Conservation (phyloP, 1,140 invertebrate genomes). For the Argopecten irradians region DNA sequence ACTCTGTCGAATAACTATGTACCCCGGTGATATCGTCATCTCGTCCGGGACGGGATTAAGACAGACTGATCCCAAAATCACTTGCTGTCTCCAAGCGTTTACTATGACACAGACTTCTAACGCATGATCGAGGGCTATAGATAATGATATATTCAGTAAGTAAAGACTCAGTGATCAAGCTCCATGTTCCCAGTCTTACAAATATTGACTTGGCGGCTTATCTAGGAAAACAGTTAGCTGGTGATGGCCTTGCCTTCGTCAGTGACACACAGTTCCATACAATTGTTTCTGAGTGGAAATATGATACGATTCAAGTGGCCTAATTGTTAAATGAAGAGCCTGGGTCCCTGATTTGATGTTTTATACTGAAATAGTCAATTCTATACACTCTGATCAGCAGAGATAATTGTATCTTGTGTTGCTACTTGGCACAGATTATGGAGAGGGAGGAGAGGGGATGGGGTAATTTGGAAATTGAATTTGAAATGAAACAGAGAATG, state of each 20-base stretch:
- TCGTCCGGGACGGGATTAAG: background rate
- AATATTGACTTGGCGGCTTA: constrained; percentile 21
- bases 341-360: background rate
- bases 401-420: constrained; percentile 1
- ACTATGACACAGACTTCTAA: background rate
- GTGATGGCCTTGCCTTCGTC: constrained; percentile 1
- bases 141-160: background rate
- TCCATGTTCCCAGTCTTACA: background rate
- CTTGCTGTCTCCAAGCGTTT: background rate
- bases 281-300: constrained; percentile 22
- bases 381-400: background rate
- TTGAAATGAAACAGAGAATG: constrained; percentile 7
- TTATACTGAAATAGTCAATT: background rate
- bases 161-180: background rate
- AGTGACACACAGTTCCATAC: constrained; percentile 1
- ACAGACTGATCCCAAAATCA: background rate
- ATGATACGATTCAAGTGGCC: background rate
- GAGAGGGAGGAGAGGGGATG: background rate
- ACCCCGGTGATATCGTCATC: background rate
- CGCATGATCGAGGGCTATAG: background rate
- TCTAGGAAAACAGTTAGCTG: constrained; percentile 2
- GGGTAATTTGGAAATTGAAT: constrained; percentile 7
- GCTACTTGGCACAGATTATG: background rate
- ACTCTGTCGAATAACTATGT: background rate
- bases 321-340: background rate